A percentile compares a stretch with the other conserved stretches of the same genome.
These are phyloP conservation scores for Pleuronectes platessa DNA, from an alignment of 2,113 vertebrate species.

Conservation along the genomic window DNA sequence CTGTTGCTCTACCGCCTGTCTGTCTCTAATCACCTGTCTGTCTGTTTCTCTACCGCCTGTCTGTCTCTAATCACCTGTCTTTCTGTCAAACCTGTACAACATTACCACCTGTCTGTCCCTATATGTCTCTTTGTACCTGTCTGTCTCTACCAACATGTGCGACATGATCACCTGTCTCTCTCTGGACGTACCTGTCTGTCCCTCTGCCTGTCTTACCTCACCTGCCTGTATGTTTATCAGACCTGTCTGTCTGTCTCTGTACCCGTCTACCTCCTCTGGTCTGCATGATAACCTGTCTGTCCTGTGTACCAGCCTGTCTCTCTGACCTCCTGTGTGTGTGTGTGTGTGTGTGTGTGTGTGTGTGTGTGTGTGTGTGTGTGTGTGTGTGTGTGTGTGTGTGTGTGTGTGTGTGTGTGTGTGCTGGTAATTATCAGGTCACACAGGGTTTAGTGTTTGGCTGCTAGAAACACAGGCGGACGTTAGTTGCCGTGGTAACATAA, in stretches of 20 bases:
- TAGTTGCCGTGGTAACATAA: slow-evolving; percentile 71
- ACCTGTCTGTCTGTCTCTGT: not conserved
- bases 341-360: not conserved
- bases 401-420: not conserved
- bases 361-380: not conserved
- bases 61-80: too few species aligned
- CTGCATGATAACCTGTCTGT: not conserved
- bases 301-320: slow-evolving; percentile 4
- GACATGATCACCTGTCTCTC: not conserved
- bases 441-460: slow-evolving; percentile 56
- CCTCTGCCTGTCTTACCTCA: not conserved
- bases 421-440: slow-evolving; percentile 59
- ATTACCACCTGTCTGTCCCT: too few species aligned
- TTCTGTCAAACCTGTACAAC: too few species aligned
- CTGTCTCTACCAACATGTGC: not conserved
- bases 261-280: too few species aligned
- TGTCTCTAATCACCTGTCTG: too few species aligned
- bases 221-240: not conserved
- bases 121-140: not conserved
- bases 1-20: too few species aligned
- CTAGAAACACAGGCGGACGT: slow-evolving; percentile 27
- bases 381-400: not conserved
- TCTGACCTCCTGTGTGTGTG: not conserved
- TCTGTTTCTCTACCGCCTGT: too few species aligned
- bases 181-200: not conserved